Conservation (phyloP, 2,888 invertebrate species). For the Sphaerophoria taeniata region DNA sequence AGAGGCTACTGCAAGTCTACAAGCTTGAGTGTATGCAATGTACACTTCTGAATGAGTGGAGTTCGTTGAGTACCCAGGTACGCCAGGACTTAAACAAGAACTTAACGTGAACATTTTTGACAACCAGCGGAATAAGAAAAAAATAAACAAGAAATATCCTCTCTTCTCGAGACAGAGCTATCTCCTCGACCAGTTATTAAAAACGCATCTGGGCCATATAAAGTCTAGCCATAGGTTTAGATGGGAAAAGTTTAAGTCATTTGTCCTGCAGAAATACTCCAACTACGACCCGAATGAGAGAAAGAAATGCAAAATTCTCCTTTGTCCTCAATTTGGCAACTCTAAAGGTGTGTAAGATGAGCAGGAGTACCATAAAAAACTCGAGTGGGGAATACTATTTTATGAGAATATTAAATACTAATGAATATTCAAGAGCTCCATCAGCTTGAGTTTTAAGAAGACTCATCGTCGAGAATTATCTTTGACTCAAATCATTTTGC, state of each 20-base stretch:
- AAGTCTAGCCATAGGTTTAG: slow-evolving; percentile 44
- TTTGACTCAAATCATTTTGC: slow-evolving; percentile 72
- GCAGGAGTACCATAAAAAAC: slow-evolving; percentile 2
- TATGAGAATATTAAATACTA: slow-evolving; percentile 72
- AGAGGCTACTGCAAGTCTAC: slow-evolving; percentile 71
- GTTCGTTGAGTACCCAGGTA: slow-evolving; percentile 61
- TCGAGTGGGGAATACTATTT: slow-evolving; percentile 58
- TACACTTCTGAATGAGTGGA: slow-evolving; percentile 58
- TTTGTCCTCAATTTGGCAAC: background rate
- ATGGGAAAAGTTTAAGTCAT: slow-evolving; percentile 46
- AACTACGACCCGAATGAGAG: too few species aligned
- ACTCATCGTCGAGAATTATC: slow-evolving; percentile 73
- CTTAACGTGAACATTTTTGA: slow-evolving; percentile 66
- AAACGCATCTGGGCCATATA: slow-evolving; percentile 26
- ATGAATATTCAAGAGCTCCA: slow-evolving; percentile 69
- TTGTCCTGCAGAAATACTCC: background rate
- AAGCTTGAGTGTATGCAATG: slow-evolving; percentile 65
- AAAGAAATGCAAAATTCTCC: too few species aligned
- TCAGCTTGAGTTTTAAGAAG: slow-evolving; percentile 70
- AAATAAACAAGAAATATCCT: slow-evolving; percentile 4
- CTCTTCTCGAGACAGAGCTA: slow-evolving; percentile 5
- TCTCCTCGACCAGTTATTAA: slow-evolving; percentile 65
- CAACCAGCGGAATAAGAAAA: slow-evolving; percentile 28
- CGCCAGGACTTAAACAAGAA: slow-evolving; percentile 67
- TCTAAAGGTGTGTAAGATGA: background rate